Conservation (phyloP, 1,140 invertebrate genomes). For the Pogonus chalceus region DNA sequence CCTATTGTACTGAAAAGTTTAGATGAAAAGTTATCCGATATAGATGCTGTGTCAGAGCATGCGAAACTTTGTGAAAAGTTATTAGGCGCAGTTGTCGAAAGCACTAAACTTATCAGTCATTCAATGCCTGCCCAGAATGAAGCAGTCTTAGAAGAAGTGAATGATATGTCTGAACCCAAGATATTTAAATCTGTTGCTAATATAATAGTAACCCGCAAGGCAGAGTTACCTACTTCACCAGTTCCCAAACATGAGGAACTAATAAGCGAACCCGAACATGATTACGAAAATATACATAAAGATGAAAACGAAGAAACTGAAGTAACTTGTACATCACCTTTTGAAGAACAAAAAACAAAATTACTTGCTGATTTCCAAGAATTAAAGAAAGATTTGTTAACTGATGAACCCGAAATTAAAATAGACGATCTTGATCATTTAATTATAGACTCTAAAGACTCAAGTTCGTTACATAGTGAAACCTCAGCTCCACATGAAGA, state of each 20-base stretch:
- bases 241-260: conserved; percentile 2
- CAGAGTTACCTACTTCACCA: background rate
- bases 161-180: conserved; percentile 14
- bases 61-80: conserved; percentile 38
- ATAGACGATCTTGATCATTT: conserved; percentile 11
- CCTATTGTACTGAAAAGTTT: conserved; percentile 1
- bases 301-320: conserved; percentile 12
- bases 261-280: conserved; percentile 25
- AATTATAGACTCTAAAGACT: background rate
- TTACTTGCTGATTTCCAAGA: conserved; percentile 27
- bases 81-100: conserved; percentile 33
- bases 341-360: conserved; percentile 26
- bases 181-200: conserved; percentile 21
- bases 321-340: conserved; percentile 21
- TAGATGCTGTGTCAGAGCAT: conserved; percentile 35
- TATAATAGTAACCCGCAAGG: conserved; percentile 17
- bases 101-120: conserved; percentile 19
- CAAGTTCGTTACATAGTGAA: background rate
- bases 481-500: background rate
- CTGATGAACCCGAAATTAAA: conserved; percentile 8
- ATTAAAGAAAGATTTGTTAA: conserved; percentile 20
- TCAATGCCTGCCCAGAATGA: conserved; percentile 16
- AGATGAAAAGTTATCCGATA: conserved; percentile 23
- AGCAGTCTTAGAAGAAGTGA: conserved; percentile 21
- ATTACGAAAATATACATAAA: conserved; percentile 29